phyloP scores from a whole-genome alignment of 2,113 vertebrate species.

The Galbula dea region DNA sequence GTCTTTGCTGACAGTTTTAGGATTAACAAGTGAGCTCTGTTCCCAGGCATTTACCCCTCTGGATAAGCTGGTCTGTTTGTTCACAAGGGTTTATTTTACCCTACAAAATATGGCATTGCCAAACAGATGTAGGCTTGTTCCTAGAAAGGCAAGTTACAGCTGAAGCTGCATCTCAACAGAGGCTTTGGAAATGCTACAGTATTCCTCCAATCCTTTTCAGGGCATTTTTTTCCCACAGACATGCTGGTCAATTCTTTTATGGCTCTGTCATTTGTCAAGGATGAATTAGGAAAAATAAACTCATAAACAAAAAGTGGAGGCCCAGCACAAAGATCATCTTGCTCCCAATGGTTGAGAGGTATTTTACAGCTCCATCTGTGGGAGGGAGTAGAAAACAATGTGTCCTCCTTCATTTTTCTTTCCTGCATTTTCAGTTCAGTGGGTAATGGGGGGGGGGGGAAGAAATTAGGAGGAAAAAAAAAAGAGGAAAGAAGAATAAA shows the following conservation, averaged over 20 bases:
- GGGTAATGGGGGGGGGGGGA: fast-evolving
- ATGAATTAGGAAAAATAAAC: slow-evolving; percentile 62
- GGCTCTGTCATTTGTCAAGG: slow-evolving; percentile 20
- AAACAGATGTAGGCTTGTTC: slow-evolving; percentile 76
- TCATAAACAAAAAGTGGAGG: slow-evolving; percentile 56
- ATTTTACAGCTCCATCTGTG: not conserved
- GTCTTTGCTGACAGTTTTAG: slow-evolving; percentile 54
- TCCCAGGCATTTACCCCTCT: slow-evolving; percentile 53
- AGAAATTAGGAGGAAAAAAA: too few relatives aligned
- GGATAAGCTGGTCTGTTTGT: slow-evolving; percentile 66
- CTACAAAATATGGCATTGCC: slow-evolving; percentile 71
- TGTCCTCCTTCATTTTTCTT: not conserved
- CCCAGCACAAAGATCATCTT: slow-evolving; percentile 25
- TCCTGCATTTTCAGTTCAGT: not conserved
- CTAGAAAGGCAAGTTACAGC: slow-evolving; percentile 68
- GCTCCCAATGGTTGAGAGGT: slow-evolving; percentile 31
- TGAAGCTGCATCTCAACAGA: slow-evolving; percentile 33
- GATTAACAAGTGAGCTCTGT: slow-evolving; percentile 67
- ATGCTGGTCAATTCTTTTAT: slow-evolving; percentile 28
- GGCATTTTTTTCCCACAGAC: slow-evolving; percentile 60
- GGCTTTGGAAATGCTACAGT: slow-evolving; percentile 55
- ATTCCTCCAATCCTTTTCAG: slow-evolving; percentile 56
- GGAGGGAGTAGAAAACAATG: not conserved
- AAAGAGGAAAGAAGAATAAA: not conserved
- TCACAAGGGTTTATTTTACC: slow-evolving; percentile 74